These are phyloP conservation scores for Craniophora ligustri DNA, from an alignment of 2,888 invertebrate genomes.

Conservation along the genomic window DNA sequence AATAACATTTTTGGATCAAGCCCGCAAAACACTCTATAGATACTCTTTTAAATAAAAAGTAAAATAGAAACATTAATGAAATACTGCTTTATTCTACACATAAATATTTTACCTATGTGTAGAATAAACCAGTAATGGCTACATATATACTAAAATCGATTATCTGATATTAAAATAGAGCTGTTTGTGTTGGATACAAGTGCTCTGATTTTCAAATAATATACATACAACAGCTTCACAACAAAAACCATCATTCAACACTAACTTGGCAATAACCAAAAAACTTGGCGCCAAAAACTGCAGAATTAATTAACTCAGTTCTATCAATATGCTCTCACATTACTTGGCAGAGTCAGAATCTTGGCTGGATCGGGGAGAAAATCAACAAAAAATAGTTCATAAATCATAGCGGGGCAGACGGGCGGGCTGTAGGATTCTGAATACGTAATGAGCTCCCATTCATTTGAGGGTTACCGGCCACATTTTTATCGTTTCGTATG, in stretches of 20 bases:
- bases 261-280: conserved; percentile 46
- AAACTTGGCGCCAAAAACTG: conserved; percentile 58
- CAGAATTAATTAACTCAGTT: conserved; percentile 68
- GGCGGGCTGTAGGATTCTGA: conserved; percentile 74
- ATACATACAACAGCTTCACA: conserved; percentile 5
- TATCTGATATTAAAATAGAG: background rate
- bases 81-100: no score
- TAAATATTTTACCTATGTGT: no score
- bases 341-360: conserved; percentile 75
- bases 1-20: no score
- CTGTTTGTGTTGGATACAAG: background rate
- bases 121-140: no score
- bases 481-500: conserved; percentile 68
- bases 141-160: no score
- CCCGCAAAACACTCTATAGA: no score
- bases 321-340: conserved; percentile 83
- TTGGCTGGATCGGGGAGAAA: conserved; percentile 70
- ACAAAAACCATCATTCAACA: conserved; percentile 12
- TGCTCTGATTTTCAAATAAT: background rate
- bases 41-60: no score
- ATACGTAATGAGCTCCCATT: conserved; percentile 78
- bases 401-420: conserved; percentile 82
- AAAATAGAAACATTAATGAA: no score
- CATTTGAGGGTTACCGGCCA: conserved; percentile 75
- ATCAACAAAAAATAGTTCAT: conserved; percentile 82